These are phyloP conservation scores for Falco biarmicus DNA, from an alignment of 2,797 vertebrate genomes.

Conservation along the genomic window DNA sequence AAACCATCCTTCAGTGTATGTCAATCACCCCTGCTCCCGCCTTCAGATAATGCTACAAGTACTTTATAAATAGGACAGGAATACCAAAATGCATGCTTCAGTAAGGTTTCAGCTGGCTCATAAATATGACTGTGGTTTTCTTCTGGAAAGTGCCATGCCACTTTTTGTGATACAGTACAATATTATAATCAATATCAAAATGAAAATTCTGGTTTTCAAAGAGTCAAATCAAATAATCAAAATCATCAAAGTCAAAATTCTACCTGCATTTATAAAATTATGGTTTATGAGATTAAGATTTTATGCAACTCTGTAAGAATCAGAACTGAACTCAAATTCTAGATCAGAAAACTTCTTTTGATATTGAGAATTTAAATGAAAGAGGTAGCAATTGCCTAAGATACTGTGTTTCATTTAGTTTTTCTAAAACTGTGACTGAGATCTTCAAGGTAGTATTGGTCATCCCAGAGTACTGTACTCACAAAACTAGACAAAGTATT, in stretches of 20 bases:
- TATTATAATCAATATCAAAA: neutral
- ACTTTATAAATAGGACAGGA: neutral
- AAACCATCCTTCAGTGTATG: neutral
- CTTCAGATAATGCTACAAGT: neutral
- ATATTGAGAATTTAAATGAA: neutral
- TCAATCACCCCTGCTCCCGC: rapidly evolving
- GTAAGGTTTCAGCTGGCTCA: neutral
- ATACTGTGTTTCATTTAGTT: neutral
- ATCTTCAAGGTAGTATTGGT: neutral
- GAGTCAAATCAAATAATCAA: neutral
- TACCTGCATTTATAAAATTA: neutral
- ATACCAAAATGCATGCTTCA: neutral
- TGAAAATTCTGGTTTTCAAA: neutral
- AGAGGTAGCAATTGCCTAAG: neutral
- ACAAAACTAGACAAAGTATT: neutral
- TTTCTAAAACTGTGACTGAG: neutral
- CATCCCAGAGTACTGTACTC: neutral
- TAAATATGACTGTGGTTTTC: neutral
- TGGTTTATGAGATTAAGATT: neutral
- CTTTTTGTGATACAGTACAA: neutral
- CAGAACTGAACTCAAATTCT: neutral
- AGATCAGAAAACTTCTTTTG: neutral
- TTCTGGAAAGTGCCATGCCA: neutral
- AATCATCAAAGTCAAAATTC: neutral
- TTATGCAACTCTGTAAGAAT: neutral